Base-by-base conservation (phyloP, 37 sponge, comb jelly and placozoan species). In the Eunapius fragilis region DNA sequence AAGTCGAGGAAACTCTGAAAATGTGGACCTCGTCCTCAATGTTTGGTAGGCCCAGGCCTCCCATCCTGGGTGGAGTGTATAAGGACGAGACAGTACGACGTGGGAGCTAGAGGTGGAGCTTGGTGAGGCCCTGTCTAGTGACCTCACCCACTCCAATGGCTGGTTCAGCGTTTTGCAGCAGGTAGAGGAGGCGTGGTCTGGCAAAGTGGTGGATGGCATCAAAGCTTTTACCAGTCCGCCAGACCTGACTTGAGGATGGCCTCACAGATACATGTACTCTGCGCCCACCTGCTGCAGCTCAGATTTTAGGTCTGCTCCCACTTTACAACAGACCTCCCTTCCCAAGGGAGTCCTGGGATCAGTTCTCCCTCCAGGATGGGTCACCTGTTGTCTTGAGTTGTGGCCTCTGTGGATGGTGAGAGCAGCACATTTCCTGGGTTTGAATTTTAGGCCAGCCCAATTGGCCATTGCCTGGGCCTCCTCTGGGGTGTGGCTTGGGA, bases 1-100 rank as follows among this genome's bases (percentile, higher is more conserved):
- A 45, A 9, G 47, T 9, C 9, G 47, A 45, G 47, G 47, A 45
- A 9, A 45, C 9, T 9, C 47, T 45, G 47, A 45, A 45, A 9
- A 45, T 45, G 47, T 45, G 47, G 47, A 9, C 9, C 47, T 45
- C 30, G 30, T 89, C 84, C 32, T 78, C 80, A 0, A 88, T 14
- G 45, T 68, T 37, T 2, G 41, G 67, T 4, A 90, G 72, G 37
- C 86, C 91, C 23, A 90, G 67, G 12, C n/a, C 91, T 86, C 82
- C 87, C 0, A 31, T 35, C 10, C 17, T 17, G 3, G 28, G 22
- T 10, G 75, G 10, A 30, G 82, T 70, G 31, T 88, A 75, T 47
- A 82, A 82, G 26, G 88, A 11, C 2, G 47, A 32, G 33, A 37
- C 76, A 0, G 83, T 80, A 11, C 75, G 17, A 12, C 17, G 48